A percentile compares a stretch with the other conserved stretches of the same genome.
Conservation (phyloP, 2,797 vertebrate genomes). For the Cichlasoma orientale region DNA sequence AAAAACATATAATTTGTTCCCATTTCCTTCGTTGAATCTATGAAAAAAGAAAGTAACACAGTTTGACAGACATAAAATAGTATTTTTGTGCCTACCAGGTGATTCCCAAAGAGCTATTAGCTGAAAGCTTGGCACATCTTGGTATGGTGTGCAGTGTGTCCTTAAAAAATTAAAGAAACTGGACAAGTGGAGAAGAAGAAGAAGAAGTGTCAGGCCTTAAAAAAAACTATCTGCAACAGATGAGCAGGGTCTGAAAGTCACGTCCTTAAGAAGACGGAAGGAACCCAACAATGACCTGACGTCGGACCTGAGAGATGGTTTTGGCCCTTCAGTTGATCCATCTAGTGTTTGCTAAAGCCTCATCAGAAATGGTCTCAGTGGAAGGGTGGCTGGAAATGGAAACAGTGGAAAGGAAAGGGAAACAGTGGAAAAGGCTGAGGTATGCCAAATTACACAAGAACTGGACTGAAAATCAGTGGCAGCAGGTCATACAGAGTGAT, state of each 20-base stretch:
- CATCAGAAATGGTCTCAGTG: neutral
- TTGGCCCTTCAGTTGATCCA: neutral
- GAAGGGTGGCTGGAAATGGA: neutral
- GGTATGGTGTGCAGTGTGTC: neutral
- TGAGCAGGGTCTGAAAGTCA: neutral
- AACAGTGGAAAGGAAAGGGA: neutral
- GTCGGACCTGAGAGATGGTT: neutral
- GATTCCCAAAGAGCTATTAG: neutral
- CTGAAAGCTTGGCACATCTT: neutral
- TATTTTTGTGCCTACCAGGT: neutral
- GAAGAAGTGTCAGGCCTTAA: neutral
- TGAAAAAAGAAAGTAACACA: neutral
- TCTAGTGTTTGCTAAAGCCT: neutral
- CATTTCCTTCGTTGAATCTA: neutral
- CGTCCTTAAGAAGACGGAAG: neutral
- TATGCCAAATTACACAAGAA: neutral
- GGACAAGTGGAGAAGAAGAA: neutral
- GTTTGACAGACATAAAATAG: neutral
- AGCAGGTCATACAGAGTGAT: neutral
- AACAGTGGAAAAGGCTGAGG: neutral
- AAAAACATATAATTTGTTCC: neutral
- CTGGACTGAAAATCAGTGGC: neutral
- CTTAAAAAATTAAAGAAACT: neutral
- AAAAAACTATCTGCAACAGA: neutral
- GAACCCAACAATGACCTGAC: too few species aligned